Conservation (phyloP, 2,113 vertebrate species). For the Paradoxurus hermaphroditus region DNA sequence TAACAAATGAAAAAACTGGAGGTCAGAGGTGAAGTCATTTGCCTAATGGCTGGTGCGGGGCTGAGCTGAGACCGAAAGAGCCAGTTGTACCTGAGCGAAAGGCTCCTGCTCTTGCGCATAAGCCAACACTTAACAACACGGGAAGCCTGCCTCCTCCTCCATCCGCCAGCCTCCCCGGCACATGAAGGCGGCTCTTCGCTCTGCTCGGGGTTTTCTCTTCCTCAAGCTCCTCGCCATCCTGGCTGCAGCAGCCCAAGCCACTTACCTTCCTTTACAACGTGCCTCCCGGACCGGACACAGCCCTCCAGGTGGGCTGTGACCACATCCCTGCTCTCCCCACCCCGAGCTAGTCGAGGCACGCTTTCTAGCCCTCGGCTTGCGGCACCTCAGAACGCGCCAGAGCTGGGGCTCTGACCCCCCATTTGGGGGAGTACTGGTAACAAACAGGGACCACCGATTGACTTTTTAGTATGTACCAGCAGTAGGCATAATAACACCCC, state of each 20-base stretch:
- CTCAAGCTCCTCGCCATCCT: neutral
- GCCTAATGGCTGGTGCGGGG: neutral
- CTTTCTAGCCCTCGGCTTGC: neutral
- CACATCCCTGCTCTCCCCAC: neutral
- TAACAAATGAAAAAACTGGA: neutral
- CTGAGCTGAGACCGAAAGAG: neutral
- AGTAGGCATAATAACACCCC: neutral
- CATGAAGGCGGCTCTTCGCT: neutral
- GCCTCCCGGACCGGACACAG: neutral
- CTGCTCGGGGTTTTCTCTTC: neutral
- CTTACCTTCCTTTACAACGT: neutral
- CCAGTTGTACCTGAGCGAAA: neutral
- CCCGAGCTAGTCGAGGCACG: neutral
- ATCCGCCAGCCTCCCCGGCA: neutral
- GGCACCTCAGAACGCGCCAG: neutral
- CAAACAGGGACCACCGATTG: neutral
- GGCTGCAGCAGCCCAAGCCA: neutral
- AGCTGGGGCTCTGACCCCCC: neutral
- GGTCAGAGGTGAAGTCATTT: neutral
- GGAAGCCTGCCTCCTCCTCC: neutral
- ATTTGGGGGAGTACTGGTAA: neutral
- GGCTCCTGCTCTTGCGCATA: accelerated
- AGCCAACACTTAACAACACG: neutral
- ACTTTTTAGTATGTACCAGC: neutral
- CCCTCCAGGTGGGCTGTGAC: neutral